Evolutionary conservation across 2,113 vertebrate genomes (phyloP), one percentile per base, ranked within the genome.

Genomic region (Pachycephala philippinensis): DNA sequence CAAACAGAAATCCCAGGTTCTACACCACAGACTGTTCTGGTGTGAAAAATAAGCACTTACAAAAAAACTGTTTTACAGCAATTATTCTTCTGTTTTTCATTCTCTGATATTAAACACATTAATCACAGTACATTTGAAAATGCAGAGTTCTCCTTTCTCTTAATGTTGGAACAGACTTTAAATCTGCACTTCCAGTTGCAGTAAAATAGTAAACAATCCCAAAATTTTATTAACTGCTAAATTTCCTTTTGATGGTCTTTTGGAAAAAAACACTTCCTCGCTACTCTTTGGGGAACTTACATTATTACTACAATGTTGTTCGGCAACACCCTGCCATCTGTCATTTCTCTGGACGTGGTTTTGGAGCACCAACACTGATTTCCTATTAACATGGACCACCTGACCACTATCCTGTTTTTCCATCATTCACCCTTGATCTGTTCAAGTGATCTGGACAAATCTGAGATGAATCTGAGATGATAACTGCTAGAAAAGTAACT

Each of bases 121-220:
- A 82, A 40, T 93, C 52, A 94, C 16, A 88, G 23, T 23, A 9
- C 49, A 70, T 39, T 37, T 90, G 57, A 88, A 96, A 97, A 83
- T 50, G 28, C 5, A 47, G 50, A 89, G 35, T 72, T 50, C 12
- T 89, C 65, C 30, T 53, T 80, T 86, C 33, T 59, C 44, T 84
- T 90, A 31, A 64, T 1, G 1, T 15, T 76, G 35, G 33, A 66
- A 72, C 28, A 79, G 71, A 83, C 23, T 35, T 75, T 61, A 87
- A 86, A 93, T 70, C 53, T 90, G 45, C 12, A 61, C 71, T 95
- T 96, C 65, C 69, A 93, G 91, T 91, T 88, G 75, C 78, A 93
- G 17, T 57, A 93, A 71, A 80, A 87, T 42, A 95, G 64, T 87
- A 94, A 84, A 89, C 44, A 74, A 86, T 45, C 20, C 28, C 27